Base-by-base conservation (phyloP, 2,888 invertebrate species). In the Zonitis immaculata region DNA sequence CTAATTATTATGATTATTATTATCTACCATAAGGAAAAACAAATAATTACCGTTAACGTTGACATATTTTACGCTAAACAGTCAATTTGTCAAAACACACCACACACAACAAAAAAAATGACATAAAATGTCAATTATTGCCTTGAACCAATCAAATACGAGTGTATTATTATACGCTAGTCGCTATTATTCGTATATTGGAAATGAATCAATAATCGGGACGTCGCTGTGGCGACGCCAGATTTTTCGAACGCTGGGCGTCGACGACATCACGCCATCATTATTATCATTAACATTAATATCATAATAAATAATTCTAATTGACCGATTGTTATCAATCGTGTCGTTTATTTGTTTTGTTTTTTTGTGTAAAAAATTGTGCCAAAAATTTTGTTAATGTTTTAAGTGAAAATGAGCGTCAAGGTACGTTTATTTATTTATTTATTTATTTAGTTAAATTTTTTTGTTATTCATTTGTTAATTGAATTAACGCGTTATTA, bases 221-320 rank as follows among this genome's bases (percentile, higher is more conserved):
- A 6, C 44, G 35, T n/a, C 35, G 42, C 30, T 46, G 27, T 11
- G 11, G 14, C 56, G 63, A 57, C 62, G 63, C 50, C 61, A 59
- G 60, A 57, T 58, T 57, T 49, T 58, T 54, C 54, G 53, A 48
- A 61, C 61, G 57, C 63, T 62, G 65, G 65, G 66, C 66, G 66
- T 66, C 66, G 64, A 60, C 66, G 52, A 51, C 18, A 30, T 22
- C 11, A 18, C 43, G 11, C 11, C 16, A 12, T 22, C n/a, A 18
- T 18, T 11, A 20, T 18, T 11, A 26, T 42, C 6, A 12, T n/a
- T 7, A 48, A 14, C 11, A 35, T 16, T 8, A 49, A 42, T 27
- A 27, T 28, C 25, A 43, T 25, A n/a, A n/a, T n/a, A n/a, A n/a
- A n/a, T n/a, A n/a, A n/a, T n/a, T n/a, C n/a, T n/a, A n/a, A n/a